Base-by-base conservation (phyloP, 64 coral and sea anemone genomes). In the Catalaphyllia jardinei region DNA sequence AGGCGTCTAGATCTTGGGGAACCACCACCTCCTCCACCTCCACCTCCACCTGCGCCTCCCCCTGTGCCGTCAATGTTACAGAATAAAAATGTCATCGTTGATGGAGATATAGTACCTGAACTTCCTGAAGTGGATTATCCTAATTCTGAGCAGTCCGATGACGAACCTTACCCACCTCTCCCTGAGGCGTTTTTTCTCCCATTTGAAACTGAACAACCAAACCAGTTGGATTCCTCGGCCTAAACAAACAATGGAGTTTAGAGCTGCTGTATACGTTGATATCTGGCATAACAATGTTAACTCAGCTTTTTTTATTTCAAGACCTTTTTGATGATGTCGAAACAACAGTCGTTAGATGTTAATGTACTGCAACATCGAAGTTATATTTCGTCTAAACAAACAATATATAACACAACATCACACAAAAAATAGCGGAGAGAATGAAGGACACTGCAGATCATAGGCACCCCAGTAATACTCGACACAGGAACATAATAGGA, bases 61-160 rank as follows among this genome's bases (percentile, higher is more conserved):
- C 33, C 33, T 35, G 0, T 12, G 13, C 55, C 78, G 55, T 61
- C 52, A 14, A 29, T 31, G 60, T 18, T 33, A 33, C 15, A 55
- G 4, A 15, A 80, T 10, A 22, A 59, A 51, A 60, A 79, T 60
- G 13, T 10, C 24, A 1, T 57, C 77, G 6, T 51, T n/a, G 55
- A 80, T 80, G 55, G 2, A 29, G 52, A 80, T 54, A 31, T 54
- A 31, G 10, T 31, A 19, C 78, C 55, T 62, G 78, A 62, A 62
- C 78, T 80, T 57, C 78, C 78, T 31, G 78, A 80, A 62, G 78
- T 80, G 0, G 78, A 80, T 61, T 80, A 62, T 28, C 5, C 16
- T 31, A 28, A 61, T 18, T 62, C 29, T 18, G 29, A 80, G 25
- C 54, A 33, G 10, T 31, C 17, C 29, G 78, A 80, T 19, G 78